Evolutionary conservation across 2,888 invertebrate genomes (phyloP).

Genomic region (Carpatolechia fugitivella): DNA sequence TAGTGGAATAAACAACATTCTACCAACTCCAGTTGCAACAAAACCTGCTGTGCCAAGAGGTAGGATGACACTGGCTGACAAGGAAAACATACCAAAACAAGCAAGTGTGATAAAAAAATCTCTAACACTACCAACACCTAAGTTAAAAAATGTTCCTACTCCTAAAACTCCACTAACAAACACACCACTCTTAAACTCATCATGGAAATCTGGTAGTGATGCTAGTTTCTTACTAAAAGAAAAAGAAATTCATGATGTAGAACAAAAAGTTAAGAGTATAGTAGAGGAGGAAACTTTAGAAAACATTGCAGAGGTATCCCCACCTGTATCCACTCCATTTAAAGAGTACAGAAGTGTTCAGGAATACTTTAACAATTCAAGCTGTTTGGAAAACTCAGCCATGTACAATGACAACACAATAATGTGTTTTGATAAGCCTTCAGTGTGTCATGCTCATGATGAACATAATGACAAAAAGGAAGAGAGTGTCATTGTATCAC

Average conservation of each 20-base stretch:
- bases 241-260: conserved; percentile 54
- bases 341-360: conserved; percentile 56
- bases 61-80: conserved; percentile 44
- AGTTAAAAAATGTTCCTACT: conserved; percentile 7
- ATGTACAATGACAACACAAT: conserved; percentile 53
- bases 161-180: conserved; percentile 25
- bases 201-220: conserved; percentile 60
- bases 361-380: conserved; percentile 55
- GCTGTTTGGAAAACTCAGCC: conserved; percentile 43
- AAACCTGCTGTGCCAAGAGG: conserved; percentile 31
- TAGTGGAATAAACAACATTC: conserved; percentile 59
- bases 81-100: conserved; percentile 47
- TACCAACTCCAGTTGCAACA: conserved; percentile 49
- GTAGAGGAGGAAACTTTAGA: conserved; percentile 43
- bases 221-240: conserved; percentile 63
- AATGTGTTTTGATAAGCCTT: conserved; percentile 54
- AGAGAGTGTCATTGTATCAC: conserved; percentile 59
- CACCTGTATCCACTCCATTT: conserved; percentile 62
- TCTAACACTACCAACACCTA: not conserved
- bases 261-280: conserved; percentile 41
- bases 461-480: conserved; percentile 47
- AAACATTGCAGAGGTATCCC: conserved; percentile 52
- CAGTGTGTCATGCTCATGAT: conserved; percentile 32
- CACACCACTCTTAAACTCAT: conserved; percentile 53
- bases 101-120: conserved; percentile 26